These are phyloP conservation scores for Lampris incognitus DNA, from an alignment of 2,113 vertebrate genomes.

Conservation along the genomic window DNA sequence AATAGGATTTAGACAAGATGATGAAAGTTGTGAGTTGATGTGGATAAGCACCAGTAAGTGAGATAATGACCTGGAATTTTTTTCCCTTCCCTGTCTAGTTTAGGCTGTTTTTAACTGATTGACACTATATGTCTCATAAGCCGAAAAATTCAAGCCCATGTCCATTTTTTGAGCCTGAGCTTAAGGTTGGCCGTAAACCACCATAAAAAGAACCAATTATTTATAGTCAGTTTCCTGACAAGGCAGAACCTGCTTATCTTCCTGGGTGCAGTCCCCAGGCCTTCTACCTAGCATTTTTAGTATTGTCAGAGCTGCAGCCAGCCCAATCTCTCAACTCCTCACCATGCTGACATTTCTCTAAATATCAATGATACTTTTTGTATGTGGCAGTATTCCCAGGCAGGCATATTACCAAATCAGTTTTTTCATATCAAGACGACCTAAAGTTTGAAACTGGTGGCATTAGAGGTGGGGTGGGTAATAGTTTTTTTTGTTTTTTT, in stretches of 20 bases:
- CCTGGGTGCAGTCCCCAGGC: constrained; percentile 55
- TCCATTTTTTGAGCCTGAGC: constrained; percentile 55
- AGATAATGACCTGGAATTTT: not conserved
- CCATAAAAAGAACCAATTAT: constrained; percentile 79
- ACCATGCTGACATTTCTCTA: constrained; percentile 60
- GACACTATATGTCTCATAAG: not conserved
- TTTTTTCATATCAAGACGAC: constrained; percentile 9
- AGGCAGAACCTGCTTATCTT: constrained; percentile 74
- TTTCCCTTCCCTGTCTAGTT: not conserved
- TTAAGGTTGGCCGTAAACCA: constrained; percentile 51
- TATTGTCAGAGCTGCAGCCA: constrained; percentile 45
- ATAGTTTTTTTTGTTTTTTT: not conserved
- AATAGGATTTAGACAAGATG: no score
- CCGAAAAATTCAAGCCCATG: constrained; percentile 21
- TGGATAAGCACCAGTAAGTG: not conserved
- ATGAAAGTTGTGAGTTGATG: not conserved
- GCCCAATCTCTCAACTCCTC: constrained; percentile 65
- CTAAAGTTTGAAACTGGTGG: constrained; percentile 9
- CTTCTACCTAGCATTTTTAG: constrained; percentile 40
- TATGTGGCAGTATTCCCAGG: constrained; percentile 57
- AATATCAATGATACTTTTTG: constrained; percentile 70
- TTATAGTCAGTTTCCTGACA: constrained; percentile 70
- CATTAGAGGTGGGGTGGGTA: not conserved
- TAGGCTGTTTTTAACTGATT: not conserved
- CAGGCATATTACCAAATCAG: constrained; percentile 32